Evolutionary conservation across 2,113 vertebrate species (phyloP).

Genomic region (Ondatra zibethicus): DNA sequence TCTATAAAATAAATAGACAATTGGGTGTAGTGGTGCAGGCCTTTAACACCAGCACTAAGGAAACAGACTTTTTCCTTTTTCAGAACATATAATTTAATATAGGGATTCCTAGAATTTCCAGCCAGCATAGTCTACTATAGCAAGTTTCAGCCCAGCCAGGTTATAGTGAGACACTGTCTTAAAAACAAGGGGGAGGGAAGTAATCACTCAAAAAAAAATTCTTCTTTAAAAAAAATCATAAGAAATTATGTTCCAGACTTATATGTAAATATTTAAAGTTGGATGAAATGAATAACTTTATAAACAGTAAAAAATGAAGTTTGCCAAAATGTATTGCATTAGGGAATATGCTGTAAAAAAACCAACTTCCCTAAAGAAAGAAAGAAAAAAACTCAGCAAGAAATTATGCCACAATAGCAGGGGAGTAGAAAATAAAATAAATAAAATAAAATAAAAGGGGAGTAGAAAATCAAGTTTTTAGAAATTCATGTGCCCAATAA

Average conservation of each 20-base stretch:
- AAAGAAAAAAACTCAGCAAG: slow-evolving; percentile 26
- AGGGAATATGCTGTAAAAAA: slow-evolving; percentile 31
- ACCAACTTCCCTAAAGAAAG: not conserved
- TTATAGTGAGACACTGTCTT: not conserved
- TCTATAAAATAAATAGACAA: slow-evolving; percentile 17
- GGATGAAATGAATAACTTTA: slow-evolving; percentile 7
- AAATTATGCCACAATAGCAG: slow-evolving; percentile 21
- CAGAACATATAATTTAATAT: not conserved
- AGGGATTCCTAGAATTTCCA: not conserved
- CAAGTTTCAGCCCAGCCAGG: not conserved
- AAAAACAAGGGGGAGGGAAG: not conserved
- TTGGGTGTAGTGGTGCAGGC: not conserved
- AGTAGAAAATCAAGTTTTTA: not conserved
- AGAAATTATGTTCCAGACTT: slow-evolving; percentile 19
- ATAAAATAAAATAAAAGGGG: too few species aligned
- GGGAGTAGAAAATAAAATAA: not conserved
- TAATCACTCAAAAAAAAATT: not conserved
- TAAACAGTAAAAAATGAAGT: not conserved
- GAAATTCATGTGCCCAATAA: not conserved
- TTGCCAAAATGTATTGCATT: not conserved
- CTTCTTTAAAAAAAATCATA: not conserved
- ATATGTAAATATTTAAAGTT: slow-evolving; percentile 30
- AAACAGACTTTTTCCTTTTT: not conserved
- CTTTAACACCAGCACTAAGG: not conserved
- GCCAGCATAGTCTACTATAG: not conserved